Evolutionary conservation across 2,113 vertebrate genomes (phyloP), one percentile per base, ranked within the genome.

Genomic region (Channa maculata): DNA sequence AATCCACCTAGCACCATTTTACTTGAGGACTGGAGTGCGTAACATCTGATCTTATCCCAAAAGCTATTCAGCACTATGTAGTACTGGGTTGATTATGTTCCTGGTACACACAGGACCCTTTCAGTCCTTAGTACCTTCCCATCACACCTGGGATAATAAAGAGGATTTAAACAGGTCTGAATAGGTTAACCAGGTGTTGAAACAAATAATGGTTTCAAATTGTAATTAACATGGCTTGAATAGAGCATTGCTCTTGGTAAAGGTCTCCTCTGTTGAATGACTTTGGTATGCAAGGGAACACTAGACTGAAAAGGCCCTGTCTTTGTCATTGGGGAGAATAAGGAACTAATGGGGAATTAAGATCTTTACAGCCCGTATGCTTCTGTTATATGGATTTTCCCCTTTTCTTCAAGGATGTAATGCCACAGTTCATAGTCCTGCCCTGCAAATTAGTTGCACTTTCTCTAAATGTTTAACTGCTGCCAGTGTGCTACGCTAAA

Each of bases 1-100:
- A 98, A 99, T 97, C 96, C 96, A 97, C 96, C 96, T 97, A 93
- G 95, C 92, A 95, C 95, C 95, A 96, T 90, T 96, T 96, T 97
- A 96, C 95, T 96, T 95, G 90, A 96, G 96, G 96, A 95, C 96
- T 97, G 96, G 95, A 96, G 96, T 95, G 96, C 95, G 96, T 95
- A 97, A 97, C 97, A 98, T 97, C 95, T 97, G 95, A 95, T 96
- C 96, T 96, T 96, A 97, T 97, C 96, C 96, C 88, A 85, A 87
- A 88, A 92, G 91, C 94, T 91, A 97, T 98, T 98, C 96, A 96
- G 91, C 93, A 86, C 90, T 89, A 87, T 88, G 94, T 90, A 96
- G 95, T 94, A 94, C 94, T 84, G 94, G 94, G 92, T 95, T 96
- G 96, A 98, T 97, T 98, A 98, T 96, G 96, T 95, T 95, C 95